Evolutionary conservation across 2,888 invertebrate genomes (phyloP), one percentile per base, ranked within the genome.

Genomic region (Sphecodes monilicornis): DNA sequence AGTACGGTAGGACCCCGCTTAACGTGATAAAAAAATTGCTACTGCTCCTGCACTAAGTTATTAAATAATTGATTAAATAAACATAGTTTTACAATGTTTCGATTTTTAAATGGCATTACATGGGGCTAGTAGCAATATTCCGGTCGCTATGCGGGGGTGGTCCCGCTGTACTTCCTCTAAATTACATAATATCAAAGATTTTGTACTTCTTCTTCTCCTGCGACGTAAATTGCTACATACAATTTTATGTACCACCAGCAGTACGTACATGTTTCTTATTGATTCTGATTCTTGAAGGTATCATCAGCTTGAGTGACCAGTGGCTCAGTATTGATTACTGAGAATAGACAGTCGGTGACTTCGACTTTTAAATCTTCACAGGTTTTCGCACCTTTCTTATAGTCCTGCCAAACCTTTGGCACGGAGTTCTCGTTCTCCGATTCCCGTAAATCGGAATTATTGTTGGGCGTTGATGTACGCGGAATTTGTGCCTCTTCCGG

Each of bases 381-480:
- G 26, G 76, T 72, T 66, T 80, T 83, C 32, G 50, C 36, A 54
- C 83, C 78, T 43, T 85, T 84, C 29, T 84, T 78, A 57, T 89
- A 91, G 77, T 91, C 88, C 43, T 89, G 80, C 90, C 92, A 91
- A n/a, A 88, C 89, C 36, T 92, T 91, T 32, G 90, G 86, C 43
- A 92, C 90, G 0, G 90, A 88, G 74, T 82, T 82, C 1, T 90
- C 89, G 76, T 70, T 90, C 29, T 85, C 89, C 8, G 84, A 86
- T 1, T 81, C 86, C 2, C 80, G 80, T 29, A 87, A 50, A 29
- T 88, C 86, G 36, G 86, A 80, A 54, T 87, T 86, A 11, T 46
- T 84, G 18, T 86, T 86, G 13, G 77, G 82, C 18, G 54, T 81
- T 8, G 82, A 50, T 11, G 82, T 79, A 26, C 69, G 39, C 22